Percentiles rank a stretch among this genome's conserved stretches.
Evolutionary conservation across 2,888 invertebrate genomes (phyloP).

Genomic region (Melolontha melolontha): DNA sequence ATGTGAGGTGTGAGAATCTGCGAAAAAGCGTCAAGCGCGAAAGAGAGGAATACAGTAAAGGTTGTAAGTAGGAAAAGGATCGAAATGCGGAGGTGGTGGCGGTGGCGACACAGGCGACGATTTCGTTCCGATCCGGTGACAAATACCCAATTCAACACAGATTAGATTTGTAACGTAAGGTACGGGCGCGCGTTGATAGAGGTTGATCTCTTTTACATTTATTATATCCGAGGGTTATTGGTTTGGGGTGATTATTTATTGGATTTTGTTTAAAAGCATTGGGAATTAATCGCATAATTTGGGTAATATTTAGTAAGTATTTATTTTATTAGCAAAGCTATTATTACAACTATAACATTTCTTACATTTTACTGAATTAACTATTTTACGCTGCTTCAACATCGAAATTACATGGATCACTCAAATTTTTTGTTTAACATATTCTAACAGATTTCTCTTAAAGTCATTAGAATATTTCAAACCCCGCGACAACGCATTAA

Average conservation of each 20-base stretch:
- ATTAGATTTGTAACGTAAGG: conserved; percentile 50
- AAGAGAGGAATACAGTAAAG: conserved; percentile 9
- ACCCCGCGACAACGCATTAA: too few relatives aligned
- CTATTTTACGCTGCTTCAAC: too few relatives aligned
- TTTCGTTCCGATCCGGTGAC: conserved; percentile 44
- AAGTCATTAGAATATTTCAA: too few relatives aligned
- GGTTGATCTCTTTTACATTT: conserved; percentile 44
- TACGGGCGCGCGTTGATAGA: conserved; percentile 36
- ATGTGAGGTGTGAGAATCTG: conserved; percentile 14
- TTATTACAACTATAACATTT: too few relatives aligned
- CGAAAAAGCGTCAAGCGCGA: conserved; percentile 8
- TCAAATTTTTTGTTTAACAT: too few relatives aligned
- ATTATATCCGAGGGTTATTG: conserved; percentile 29
- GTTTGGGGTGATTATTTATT: background rate
- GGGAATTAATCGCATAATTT: background rate
- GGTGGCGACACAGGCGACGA: conserved; percentile 18
- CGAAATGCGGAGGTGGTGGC: background rate
- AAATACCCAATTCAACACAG: conserved; percentile 50
- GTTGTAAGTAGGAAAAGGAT: background rate
- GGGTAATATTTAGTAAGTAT: conserved; percentile 3
- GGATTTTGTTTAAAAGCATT: background rate
- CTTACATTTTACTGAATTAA: too few relatives aligned
- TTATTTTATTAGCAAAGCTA: too few relatives aligned
- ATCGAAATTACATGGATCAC: too few relatives aligned
- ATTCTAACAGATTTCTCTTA: too few relatives aligned